Conservation (phyloP, 1,140 invertebrate species). For the Zaprionus kolodkinae region DNA sequence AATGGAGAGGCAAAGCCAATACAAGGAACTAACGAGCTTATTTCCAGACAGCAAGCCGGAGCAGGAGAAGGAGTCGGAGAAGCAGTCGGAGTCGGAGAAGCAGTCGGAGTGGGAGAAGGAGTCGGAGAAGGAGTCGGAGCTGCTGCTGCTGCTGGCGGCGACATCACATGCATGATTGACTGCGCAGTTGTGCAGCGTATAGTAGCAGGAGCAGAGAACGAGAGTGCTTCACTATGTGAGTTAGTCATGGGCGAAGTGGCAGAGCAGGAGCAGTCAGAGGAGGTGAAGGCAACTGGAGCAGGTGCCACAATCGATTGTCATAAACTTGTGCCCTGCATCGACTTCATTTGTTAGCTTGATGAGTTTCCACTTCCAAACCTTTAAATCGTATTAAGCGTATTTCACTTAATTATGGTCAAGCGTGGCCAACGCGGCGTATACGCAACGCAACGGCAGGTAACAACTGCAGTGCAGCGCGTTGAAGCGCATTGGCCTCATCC, state of each 20-base stretch:
- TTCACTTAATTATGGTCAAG: slow-evolving; percentile 51
- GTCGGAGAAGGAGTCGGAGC: slow-evolving; percentile 6
- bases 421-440: slow-evolving; percentile 48
- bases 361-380: slow-evolving; percentile 28
- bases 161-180: slow-evolving; percentile 82
- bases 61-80: too few relatives aligned
- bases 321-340: slow-evolving; percentile 54
- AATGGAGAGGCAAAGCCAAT: slow-evolving; percentile 65
- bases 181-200: slow-evolving; percentile 76
- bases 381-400: slow-evolving; percentile 60
- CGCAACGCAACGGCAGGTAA: slow-evolving; percentile 40
- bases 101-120: background rate
- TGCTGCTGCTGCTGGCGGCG: slow-evolving; percentile 56
- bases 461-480: slow-evolving; percentile 9
- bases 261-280: background rate
- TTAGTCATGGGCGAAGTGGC: background rate
- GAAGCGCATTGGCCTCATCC: slow-evolving; percentile 10
- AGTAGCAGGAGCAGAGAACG: slow-evolving; percentile 38
- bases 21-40: slow-evolving; percentile 81
- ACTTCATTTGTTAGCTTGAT: slow-evolving; percentile 71
- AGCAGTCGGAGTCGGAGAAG: slow-evolving; percentile 12
- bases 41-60: slow-evolving; percentile 67
- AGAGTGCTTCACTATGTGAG: slow-evolving; percentile 37
- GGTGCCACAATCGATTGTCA: slow-evolving; percentile 72
- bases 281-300: slow-evolving; percentile 16